A percentile compares a stretch with the other conserved stretches of the same genome.
Conservation (phyloP, 2,113 vertebrate genomes). For the Odocoileus virginianus region DNA sequence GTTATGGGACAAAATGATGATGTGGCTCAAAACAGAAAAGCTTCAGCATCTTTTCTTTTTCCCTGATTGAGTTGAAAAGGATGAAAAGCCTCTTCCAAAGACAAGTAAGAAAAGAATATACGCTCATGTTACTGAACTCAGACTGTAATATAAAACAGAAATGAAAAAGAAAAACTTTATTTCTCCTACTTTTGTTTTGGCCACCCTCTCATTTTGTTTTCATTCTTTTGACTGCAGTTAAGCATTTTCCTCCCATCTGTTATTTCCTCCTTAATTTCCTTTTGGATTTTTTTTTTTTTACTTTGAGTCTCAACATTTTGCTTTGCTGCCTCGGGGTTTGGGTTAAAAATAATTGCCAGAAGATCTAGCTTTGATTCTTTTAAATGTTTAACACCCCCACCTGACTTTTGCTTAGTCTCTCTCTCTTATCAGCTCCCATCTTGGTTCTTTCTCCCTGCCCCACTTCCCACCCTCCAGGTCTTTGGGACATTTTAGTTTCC, state of each 20-base stretch:
- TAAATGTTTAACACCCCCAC: background rate
- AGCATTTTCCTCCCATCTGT: background rate
- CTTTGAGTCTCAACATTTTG: background rate
- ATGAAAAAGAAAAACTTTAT: background rate
- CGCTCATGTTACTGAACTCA: background rate
- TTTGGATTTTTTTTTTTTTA: background rate
- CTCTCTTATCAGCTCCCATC: background rate
- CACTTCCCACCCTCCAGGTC: accelerated
- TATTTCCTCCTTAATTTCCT: conserved; percentile 44
- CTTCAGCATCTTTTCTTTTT: background rate
- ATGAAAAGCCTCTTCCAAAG: background rate
- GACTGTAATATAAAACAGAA: conserved; percentile 4
- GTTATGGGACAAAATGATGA: background rate
- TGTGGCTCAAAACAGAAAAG: background rate
- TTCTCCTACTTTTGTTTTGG: conserved; percentile 1
- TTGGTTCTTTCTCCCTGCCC: background rate
- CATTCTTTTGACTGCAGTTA: background rate
- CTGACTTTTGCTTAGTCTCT: background rate
- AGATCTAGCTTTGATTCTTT: background rate
- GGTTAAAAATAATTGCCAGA: background rate
- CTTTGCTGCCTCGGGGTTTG: background rate
- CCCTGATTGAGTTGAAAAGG: background rate
- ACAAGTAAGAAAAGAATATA: background rate
- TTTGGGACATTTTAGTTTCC: background rate
- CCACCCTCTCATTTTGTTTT: background rate